Base-by-base conservation (phyloP, 2,888 invertebrate genomes). In the Eutolmus rufibarbis region DNA sequence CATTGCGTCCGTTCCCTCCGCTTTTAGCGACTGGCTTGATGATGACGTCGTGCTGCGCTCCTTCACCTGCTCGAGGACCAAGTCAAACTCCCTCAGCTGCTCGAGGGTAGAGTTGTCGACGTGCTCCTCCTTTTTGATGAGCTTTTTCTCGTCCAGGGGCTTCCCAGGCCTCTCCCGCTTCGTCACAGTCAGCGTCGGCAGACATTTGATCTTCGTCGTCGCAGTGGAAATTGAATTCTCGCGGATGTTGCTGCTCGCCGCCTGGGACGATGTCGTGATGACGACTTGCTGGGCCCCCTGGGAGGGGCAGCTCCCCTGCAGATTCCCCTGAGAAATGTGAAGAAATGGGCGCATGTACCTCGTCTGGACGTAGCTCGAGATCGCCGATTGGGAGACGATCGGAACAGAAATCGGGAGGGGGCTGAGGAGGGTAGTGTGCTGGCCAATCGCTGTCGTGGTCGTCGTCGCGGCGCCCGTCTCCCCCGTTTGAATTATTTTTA, bases 31-130 rank as follows among this genome's bases (percentile, higher is more conserved):
- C 5, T 66, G 19, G 2, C 1, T 86, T 12, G 40, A 12, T 12
- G 40, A 8, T 12, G 95, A 14, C 14, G 78, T 95, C 34, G 95
- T 95, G 89, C 96, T 96, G 88, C 96, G 93, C 91, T 96, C 96
- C 91, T 96, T 96, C 0, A 97, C 96, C 93, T 96, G 96, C 90
- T 96, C 96, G 88, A 96, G 93, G 0, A 97, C 96, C 93, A 96
- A 95, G 91, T 97, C 96, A 90, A 97, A 97, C 91, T 97, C 97
- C 86, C 96, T 93, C 9, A 97, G 91, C 90, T 96, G 96, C 91
- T 97, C 96, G 82, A 96, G 92, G 0, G 96, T 96, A 0, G 96
- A 95, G 91, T 96, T 96, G 90, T 96, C 94, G 90, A 94, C 94
- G n/a, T 94, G 93, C 14, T 31, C 28, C 23, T 51, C 46, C 4